phyloP scores from a whole-genome alignment of 2,888 invertebrate species.

The Chalcosyrphus nemorum region DNA sequence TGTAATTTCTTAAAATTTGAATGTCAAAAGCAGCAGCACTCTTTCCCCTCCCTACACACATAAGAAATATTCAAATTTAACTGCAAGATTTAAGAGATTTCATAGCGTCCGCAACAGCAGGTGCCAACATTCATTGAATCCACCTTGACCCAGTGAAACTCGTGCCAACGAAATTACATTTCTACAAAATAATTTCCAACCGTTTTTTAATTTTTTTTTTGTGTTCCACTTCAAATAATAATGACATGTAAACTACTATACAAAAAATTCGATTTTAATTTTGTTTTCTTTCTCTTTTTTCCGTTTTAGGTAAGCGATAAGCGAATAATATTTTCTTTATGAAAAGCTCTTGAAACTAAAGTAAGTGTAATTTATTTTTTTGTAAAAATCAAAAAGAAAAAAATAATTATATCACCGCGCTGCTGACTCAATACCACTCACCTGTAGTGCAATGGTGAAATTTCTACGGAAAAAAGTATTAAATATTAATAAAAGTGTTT shows the following conservation, averaged over 20 bases:
- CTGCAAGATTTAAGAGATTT: conserved; percentile 13
- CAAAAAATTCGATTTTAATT: conserved; percentile 9
- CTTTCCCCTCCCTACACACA: neutral
- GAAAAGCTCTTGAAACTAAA: neutral
- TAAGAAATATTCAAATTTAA: neutral
- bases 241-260: neutral
- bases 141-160: conserved; percentile 60
- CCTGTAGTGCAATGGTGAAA: neutral
- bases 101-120: conserved; percentile 20
- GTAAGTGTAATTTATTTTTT: neutral
- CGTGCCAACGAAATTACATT: conserved; percentile 42
- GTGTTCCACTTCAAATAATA: conserved; percentile 6
- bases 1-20: neutral
- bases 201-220: neutral
- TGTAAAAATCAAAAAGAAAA: neutral
- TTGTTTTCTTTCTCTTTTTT: conserved; percentile 16
- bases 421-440: neutral
- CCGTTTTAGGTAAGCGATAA: conserved; percentile 66
- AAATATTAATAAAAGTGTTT: neutral
- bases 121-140: conserved; percentile 42
- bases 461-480: conserved; percentile 4
- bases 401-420: neutral
- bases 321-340: conserved; percentile 5
- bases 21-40: conserved; percentile 22
- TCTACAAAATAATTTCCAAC: neutral